A percentile compares a stretch with the other conserved stretches of the same genome.
These are phyloP conservation scores for Gasteruption jaculator DNA, from an alignment of 2,888 invertebrate species.

Conservation along the genomic window DNA sequence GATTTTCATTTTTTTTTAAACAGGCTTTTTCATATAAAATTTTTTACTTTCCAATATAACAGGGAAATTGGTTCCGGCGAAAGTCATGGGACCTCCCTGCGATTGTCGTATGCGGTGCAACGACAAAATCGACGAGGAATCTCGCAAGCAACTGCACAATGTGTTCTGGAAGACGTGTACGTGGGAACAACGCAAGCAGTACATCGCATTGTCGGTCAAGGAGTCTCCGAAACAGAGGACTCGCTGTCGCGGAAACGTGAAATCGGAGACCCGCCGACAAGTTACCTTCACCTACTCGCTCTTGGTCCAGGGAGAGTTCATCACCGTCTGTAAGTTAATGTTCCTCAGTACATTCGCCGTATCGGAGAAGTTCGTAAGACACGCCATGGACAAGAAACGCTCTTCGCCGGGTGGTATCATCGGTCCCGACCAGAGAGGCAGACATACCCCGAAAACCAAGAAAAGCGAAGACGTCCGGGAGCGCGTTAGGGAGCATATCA, in stretches of 20 bases:
- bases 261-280: constrained; percentile 30
- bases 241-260: constrained; percentile 29
- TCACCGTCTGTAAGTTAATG: constrained; percentile 38
- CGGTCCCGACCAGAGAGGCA: constrained; percentile 35
- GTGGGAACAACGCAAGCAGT: constrained; percentile 36
- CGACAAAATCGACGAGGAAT: constrained; percentile 31
- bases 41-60: constrained; percentile 5
- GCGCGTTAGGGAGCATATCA: constrained; percentile 34
- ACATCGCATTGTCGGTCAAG: constrained; percentile 34
- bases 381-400: constrained; percentile 36
- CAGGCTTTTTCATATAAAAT: neutral
- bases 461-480: constrained; percentile 34
- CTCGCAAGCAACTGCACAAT: constrained; percentile 31
- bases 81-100: constrained; percentile 36
- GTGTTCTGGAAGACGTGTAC: constrained; percentile 35
- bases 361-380: constrained; percentile 37
- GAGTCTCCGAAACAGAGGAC: constrained; percentile 37
- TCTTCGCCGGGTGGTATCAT: constrained; percentile 31
- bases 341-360: constrained; percentile 37
- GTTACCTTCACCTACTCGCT: constrained; percentile 35
- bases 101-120: constrained; percentile 35
- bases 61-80: constrained; percentile 35
- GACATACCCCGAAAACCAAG: constrained; percentile 35
- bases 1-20: too few species aligned
- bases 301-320: constrained; percentile 29